These are phyloP conservation scores for Pyrocoelia pectoralis DNA, from an alignment of 2,888 invertebrate genomes.

Conservation along the genomic window DNA sequence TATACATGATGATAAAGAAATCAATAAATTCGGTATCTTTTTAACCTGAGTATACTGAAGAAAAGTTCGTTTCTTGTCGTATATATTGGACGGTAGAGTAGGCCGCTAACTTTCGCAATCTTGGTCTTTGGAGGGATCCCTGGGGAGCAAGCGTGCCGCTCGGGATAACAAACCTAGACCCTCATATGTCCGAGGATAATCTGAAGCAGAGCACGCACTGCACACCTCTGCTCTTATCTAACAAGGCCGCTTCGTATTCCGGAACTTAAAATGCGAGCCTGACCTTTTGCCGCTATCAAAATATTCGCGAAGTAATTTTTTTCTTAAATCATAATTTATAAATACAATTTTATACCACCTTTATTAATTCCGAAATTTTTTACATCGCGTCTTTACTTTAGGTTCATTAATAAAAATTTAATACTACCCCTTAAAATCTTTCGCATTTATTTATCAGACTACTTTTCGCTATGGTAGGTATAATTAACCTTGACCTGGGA, in stretches of 20 bases:
- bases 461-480: too few species aligned
- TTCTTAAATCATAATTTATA: neutral
- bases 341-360: neutral
- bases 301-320: conserved; percentile 30
- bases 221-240: conserved; percentile 41
- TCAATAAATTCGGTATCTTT: conserved; percentile 12
- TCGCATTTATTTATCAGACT: too few species aligned
- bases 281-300: conserved; percentile 38
- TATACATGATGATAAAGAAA: conserved; percentile 14
- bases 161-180: conserved; percentile 50
- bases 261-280: conserved; percentile 31
- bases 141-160: conserved; percentile 44
- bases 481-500: too few species aligned
- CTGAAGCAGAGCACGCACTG: conserved; percentile 48
- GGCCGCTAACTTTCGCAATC: conserved; percentile 49
- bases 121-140: conserved; percentile 42
- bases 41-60: conserved; percentile 35
- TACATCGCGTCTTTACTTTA: too few species aligned
- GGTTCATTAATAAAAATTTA: too few species aligned
- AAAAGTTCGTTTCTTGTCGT: conserved; percentile 45
- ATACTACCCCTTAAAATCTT: too few species aligned
- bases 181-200: conserved; percentile 52
- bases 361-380: too few species aligned
- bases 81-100: conserved; percentile 43
- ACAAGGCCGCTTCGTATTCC: conserved; percentile 32